Base-by-base conservation (phyloP, 37 sponge, comb jelly and placozoan genomes). In the Mnemiopsis leidyi region DNA sequence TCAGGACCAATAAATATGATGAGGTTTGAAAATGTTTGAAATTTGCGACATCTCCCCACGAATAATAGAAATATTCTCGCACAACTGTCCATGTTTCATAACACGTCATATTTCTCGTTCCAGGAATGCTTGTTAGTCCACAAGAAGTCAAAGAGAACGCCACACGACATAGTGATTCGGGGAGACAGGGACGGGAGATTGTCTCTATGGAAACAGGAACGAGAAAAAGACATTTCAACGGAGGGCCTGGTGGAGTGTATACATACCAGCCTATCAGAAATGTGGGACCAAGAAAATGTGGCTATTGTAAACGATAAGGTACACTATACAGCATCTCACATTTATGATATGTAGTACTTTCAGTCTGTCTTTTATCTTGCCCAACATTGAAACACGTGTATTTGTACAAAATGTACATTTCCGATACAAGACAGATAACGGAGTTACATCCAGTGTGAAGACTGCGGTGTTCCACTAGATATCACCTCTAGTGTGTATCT, bases 361-460 rank as follows among this genome's bases (percentile, higher is more conserved):
- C n/a, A n/a, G n/a, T n/a, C n/a, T n/a, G n/a, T n/a, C n/a, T n/a
- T n/a, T n/a, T n/a, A n/a, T n/a, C n/a, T n/a, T n/a, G n/a, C n/a
- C n/a, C n/a, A n/a, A n/a, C n/a, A n/a, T n/a, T n/a, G n/a, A n/a
- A n/a, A n/a, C n/a, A n/a, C n/a, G n/a, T n/a, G n/a, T n/a, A n/a
- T n/a, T n/a, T n/a, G n/a, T n/a, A n/a, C n/a, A n/a, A n/a, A n/a
- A n/a, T n/a, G n/a, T n/a, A n/a, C n/a, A n/a, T n/a, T n/a, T n/a
- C n/a, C n/a, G n/a, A n/a, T n/a, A n/a, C n/a, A n/a, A n/a, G n/a
- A n/a, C n/a, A n/a, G n/a, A n/a, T n/a, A n/a, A n/a, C n/a, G n/a
- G n/a, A n/a, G n/a, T n/a, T n/a, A n/a, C n/a, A n/a, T n/a, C n/a
- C 90, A 39, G 40, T 85, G 90, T 85, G 25, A 85, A 3, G 29